Conservation (phyloP, 2,797 vertebrate genomes). For the Mormyrops attenuatus region DNA sequence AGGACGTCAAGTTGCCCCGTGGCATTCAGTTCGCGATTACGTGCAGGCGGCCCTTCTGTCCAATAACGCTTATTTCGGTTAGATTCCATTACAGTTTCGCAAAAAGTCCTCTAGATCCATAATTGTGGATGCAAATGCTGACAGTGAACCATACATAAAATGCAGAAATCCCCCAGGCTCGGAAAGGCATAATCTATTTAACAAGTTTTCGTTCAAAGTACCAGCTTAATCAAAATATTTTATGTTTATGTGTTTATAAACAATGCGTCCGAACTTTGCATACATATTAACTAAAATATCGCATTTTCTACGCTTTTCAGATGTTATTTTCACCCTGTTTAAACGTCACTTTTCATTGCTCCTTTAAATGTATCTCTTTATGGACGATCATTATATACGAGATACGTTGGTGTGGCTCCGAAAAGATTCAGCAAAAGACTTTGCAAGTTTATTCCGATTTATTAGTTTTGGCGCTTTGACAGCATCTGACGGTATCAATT, state of each 20-base stretch:
- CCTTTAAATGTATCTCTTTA: not conserved
- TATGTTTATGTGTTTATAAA: not conserved
- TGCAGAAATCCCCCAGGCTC: not conserved
- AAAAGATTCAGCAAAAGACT: not conserved
- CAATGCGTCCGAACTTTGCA: not conserved
- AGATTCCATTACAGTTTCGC: not conserved
- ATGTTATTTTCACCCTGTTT: not conserved
- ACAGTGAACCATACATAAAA: not conserved
- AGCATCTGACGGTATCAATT: not conserved
- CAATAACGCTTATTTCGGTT: not conserved
- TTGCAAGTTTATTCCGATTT: not conserved
- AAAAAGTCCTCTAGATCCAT: not conserved
- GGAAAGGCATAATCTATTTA: not conserved
- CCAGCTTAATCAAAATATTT: not conserved
- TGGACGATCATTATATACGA: not conserved
- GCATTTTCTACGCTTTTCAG: not conserved
- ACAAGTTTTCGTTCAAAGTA: not conserved
- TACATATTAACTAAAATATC: not conserved
- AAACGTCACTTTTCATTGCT: not conserved
- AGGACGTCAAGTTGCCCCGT: not conserved
- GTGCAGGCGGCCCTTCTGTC: slow-evolving; percentile 1
- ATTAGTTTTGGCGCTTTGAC: not conserved
- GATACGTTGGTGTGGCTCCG: not conserved
- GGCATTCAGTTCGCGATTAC: not conserved
- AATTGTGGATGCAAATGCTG: not conserved